Conservation (phyloP, 1,140 invertebrate genomes). For the Lysiphlebus fabarum region DNA sequence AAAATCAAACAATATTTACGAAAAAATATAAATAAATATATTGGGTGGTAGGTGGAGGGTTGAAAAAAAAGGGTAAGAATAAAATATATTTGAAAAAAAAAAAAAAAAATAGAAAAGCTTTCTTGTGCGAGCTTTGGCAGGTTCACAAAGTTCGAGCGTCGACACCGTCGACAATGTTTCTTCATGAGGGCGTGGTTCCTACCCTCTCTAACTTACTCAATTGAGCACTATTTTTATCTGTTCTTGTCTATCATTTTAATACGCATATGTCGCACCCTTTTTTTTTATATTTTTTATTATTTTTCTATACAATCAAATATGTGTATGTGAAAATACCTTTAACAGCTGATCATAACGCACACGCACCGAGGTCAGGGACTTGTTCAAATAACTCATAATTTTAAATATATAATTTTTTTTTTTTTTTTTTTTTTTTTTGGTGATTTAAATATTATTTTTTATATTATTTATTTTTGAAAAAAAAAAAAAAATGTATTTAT, state of each 20-base stretch:
- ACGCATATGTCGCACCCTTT: no score
- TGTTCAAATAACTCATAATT: neutral
- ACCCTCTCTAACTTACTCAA: neutral
- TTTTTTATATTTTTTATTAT: neutral
- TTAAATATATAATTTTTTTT: neutral
- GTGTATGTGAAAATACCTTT: neutral
- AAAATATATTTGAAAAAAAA: neutral
- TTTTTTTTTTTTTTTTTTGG: no score
- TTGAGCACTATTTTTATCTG: no score
- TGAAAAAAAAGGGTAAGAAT: slow-evolving; percentile 17
- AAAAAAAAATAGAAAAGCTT: no score
- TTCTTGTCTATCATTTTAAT: no score
- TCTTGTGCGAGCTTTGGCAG: slow-evolving; percentile 18
- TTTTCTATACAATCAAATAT: neutral
- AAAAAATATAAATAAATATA: no score
- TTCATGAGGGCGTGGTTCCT: slow-evolving; percentile 46
- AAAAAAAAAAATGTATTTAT: no score
- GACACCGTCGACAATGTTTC: slow-evolving; percentile 23
- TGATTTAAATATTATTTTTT: no score
- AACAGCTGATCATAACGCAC: neutral
- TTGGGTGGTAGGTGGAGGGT: neutral
- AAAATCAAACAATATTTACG: no score
- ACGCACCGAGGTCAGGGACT: slow-evolving; percentile 8
- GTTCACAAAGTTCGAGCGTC: slow-evolving; percentile 18
- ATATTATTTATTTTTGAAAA: no score